These are phyloP conservation scores for Maniola jurtina DNA, from an alignment of 1,140 invertebrate species.

Conservation along the genomic window DNA sequence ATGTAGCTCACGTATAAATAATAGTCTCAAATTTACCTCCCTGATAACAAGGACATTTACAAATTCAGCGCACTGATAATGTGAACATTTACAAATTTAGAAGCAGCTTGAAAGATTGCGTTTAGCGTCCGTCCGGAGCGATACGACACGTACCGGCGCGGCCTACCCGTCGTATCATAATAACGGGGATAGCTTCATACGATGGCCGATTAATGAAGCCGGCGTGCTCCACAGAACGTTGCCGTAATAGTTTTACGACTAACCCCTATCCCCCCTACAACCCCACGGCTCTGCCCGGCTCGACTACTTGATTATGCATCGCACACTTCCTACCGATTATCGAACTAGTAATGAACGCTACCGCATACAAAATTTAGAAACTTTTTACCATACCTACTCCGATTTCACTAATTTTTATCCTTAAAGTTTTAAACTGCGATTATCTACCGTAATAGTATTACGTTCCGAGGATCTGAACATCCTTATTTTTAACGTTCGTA, in stretches of 20 bases:
- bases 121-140: slow-evolving; percentile 9
- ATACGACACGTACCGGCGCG: slow-evolving; percentile 30
- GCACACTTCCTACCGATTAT: slow-evolving; percentile 73
- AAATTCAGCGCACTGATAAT: slow-evolving; percentile 3
- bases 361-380: slow-evolving; percentile 63
- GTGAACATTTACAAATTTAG: slow-evolving; percentile 7
- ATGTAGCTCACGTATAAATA: background rate
- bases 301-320: slow-evolving; percentile 75
- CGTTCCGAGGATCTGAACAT: slow-evolving; percentile 15
- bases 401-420: slow-evolving; percentile 47
- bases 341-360: slow-evolving; percentile 72
- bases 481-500: slow-evolving; percentile 3
- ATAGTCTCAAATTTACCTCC: slow-evolving; percentile 4
- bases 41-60: slow-evolving; percentile 9
- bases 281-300: slow-evolving; percentile 35
- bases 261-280: slow-evolving; percentile 39
- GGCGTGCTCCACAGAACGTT: slow-evolving; percentile 62
- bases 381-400: slow-evolving; percentile 45
- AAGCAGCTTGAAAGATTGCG: slow-evolving; percentile 11
- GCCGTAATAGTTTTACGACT: slow-evolving; percentile 76
- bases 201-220: slow-evolving; percentile 76
- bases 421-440: slow-evolving; percentile 39
- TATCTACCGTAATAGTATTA: slow-evolving; percentile 32
- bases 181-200: slow-evolving; percentile 69
- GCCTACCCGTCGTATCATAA: slow-evolving; percentile 64